phyloP scores from a whole-genome alignment of 92 coral and sea anemone species.

The Zoanthus gigantus region DNA sequence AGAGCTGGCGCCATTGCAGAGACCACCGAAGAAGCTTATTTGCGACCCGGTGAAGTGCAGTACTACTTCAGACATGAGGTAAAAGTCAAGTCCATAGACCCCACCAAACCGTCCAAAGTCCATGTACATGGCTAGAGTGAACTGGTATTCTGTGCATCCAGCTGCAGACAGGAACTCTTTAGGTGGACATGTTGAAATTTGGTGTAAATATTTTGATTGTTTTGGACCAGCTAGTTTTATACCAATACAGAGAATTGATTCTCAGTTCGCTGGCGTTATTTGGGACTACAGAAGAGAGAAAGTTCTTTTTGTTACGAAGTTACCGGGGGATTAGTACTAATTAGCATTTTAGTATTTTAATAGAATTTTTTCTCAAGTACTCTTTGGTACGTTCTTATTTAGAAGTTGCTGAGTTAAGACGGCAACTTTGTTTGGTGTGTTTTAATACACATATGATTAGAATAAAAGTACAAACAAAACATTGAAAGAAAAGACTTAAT shows the following conservation, averaged over 20 bases:
- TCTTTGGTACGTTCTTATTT: not conserved
- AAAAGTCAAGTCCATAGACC: constrained; percentile 33
- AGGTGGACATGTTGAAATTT: constrained; percentile 43
- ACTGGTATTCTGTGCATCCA: constrained; percentile 54
- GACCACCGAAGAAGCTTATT: not conserved
- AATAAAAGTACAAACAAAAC: not conserved
- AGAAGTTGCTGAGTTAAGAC: not conserved
- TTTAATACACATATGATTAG: not conserved
- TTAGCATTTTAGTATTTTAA: not conserved
- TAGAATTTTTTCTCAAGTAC: not conserved
- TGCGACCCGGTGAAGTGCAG: constrained; percentile 36
- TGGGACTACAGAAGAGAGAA: constrained; percentile 24
- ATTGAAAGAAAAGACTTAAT: too few species aligned
- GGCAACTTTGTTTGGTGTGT: not conserved
- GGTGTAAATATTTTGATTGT: constrained; percentile 43
- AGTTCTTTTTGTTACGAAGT: constrained; percentile 37
- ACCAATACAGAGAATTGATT: constrained; percentile 43
- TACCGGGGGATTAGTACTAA: constrained; percentile 31
- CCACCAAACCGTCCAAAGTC: constrained; percentile 12
- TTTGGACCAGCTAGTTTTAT: constrained; percentile 55
- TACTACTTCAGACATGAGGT: constrained; percentile 55
- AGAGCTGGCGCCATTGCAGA: constrained; percentile 21
- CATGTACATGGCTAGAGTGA: constrained; percentile 50
- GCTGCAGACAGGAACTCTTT: constrained; percentile 8
- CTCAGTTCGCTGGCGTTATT: constrained; percentile 25